phyloP scores from a whole-genome alignment of 2,797 vertebrate genomes.

The Sorex maritimensis region DNA sequence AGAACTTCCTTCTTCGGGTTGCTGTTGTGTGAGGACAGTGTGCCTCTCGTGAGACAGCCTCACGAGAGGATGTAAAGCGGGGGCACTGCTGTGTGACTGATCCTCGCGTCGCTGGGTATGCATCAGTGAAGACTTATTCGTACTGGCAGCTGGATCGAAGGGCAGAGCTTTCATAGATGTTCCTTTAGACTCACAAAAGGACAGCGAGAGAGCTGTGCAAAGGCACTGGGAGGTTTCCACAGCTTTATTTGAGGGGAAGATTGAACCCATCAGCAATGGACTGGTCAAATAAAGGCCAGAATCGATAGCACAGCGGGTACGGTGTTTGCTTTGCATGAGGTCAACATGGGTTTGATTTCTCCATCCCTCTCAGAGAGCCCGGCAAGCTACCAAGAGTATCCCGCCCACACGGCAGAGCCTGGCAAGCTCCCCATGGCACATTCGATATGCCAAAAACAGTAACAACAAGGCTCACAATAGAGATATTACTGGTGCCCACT shows the following conservation, averaged over 20 bases:
- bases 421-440: too few species aligned
- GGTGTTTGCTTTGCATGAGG: too few species aligned
- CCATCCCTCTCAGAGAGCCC: too few species aligned
- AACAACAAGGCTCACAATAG: too few species aligned
- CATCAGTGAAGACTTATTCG: not conserved
- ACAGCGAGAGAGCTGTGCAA: not conserved
- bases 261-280: not conserved
- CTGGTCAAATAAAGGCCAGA: not conserved
- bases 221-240: not conserved
- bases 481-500: too few species aligned
- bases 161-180: not conserved
- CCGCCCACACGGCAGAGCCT: too few species aligned
- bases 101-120: not conserved
- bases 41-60: too few species aligned
- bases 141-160: not conserved
- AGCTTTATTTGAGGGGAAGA: conserved; percentile 9
- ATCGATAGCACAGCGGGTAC: too few species aligned
- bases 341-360: not conserved
- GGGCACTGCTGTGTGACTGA: not conserved
- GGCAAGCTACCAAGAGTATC: too few species aligned
- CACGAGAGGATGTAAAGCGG: not conserved
- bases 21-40: not conserved
- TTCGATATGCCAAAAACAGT: too few species aligned
- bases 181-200: not conserved
- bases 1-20: not conserved